Conservation (phyloP, 2,113 vertebrate species). For the Poicephalus meyeri region DNA sequence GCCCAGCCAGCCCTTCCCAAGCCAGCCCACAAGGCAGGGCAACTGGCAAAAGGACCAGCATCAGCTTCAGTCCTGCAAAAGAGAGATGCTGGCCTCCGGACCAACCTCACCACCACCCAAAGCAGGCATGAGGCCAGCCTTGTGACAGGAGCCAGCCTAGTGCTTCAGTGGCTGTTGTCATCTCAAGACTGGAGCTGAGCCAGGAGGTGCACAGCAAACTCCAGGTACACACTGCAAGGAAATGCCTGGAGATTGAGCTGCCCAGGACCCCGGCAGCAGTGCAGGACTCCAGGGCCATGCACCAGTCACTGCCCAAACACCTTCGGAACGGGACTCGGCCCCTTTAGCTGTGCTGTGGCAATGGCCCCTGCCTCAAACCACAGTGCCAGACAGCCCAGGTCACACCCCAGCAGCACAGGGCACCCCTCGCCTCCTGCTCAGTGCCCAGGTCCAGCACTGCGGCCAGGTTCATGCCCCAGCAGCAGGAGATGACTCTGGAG, state of each 20-base stretch:
- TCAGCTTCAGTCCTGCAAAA: neutral
- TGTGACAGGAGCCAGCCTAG: neutral
- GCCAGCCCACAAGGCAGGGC: neutral
- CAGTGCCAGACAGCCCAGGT: neutral
- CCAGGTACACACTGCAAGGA: neutral
- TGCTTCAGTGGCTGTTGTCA: neutral
- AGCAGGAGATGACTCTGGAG: too few relatives aligned
- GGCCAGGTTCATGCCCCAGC: too few relatives aligned
- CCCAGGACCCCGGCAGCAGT: neutral
- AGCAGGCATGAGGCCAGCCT: too few relatives aligned
- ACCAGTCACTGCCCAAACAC: neutral
- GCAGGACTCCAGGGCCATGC: neutral
- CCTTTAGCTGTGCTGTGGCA: too few relatives aligned
- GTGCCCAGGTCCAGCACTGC: too few relatives aligned
- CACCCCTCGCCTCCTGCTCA: too few relatives aligned
- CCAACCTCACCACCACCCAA: neutral
- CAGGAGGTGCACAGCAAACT: neutral
- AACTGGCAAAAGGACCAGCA: neutral
- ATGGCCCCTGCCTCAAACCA: neutral
- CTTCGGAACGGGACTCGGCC: too few relatives aligned
- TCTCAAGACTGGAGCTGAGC: too few relatives aligned
- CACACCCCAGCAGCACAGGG: too few relatives aligned
- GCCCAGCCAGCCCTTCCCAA: neutral
- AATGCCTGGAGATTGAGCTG: neutral
- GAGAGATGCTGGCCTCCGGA: neutral